Evolutionary conservation across 2,113 vertebrate genomes (phyloP), one percentile per base, ranked within the genome.

Genomic region (Centropus unirufus): DNA sequence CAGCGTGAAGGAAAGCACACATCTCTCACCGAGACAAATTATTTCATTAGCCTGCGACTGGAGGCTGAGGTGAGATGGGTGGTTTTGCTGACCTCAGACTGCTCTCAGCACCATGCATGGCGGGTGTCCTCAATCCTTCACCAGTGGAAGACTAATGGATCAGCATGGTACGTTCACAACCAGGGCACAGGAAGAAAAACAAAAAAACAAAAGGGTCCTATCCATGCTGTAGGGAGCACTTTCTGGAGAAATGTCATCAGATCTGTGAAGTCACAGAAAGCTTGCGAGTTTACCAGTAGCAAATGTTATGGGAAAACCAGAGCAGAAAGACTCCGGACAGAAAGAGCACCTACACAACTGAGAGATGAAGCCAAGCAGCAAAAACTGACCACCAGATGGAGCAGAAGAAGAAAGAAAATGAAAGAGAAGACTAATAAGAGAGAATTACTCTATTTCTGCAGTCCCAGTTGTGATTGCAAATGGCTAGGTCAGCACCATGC

Each of bases 311-410:
- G 26, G 26, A 68, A 87, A 95, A 90, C 6, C 54, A 86, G 59
- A 82, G 68, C 46, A 80, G 59, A 87, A 87, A 72, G 49, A 7
- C 61, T 57, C 36, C 39, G 61, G 42, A 57, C 14, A 73, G 30
- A 82, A 87, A 13, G 32, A 73, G 42, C 70, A 73, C 8, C 46
- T 85, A 42, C 27, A 22, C 39, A 58, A 36, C 55, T 64, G 13
- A 39, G 29, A 90, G 39, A 68, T 18, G 36, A 77, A 63, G n/a
- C 23, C 72, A 83, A 86, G 49, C 49, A 66, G 63, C 63, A 86
- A 0, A 0, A 91, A 52, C 24, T 1, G 2, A 46, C 36, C 73
- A 80, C 42, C 29, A 34, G 16, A 69, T 13, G 29, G n/a, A 87
- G 24, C 27, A 83, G 78, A 8, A 84, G 54, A 36, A 85, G 27